Percentiles rank a stretch among this genome's conserved stretches.
These are phyloP conservation scores for Cardiocondyla obscurior DNA, from an alignment of 1,140 invertebrate genomes.

Conservation along the genomic window DNA sequence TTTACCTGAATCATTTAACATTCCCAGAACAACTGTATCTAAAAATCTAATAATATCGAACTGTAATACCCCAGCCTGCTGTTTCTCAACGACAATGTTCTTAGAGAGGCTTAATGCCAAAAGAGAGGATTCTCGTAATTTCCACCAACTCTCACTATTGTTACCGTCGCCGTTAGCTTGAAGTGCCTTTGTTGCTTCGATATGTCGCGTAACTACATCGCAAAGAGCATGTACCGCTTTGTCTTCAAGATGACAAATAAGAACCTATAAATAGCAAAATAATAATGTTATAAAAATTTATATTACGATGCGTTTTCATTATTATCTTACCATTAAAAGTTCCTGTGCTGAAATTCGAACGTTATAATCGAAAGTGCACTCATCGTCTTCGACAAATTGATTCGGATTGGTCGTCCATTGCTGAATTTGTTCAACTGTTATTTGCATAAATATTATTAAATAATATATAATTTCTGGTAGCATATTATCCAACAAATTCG, in stretches of 20 bases:
- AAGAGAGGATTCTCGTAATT: conserved; percentile 90
- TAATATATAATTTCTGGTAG: conserved; percentile 90
- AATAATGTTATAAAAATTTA: not conserved
- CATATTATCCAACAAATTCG: conserved; percentile 87
- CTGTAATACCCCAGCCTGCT: conserved; percentile 84
- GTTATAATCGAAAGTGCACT: conserved; percentile 88
- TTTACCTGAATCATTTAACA: conserved; percentile 82
- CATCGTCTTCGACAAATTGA: conserved; percentile 92
- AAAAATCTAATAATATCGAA: conserved; percentile 89
- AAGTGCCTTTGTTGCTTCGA: conserved; percentile 84
- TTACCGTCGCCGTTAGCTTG: conserved; percentile 81
- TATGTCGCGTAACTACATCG: conserved; percentile 87
- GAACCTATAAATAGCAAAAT: conserved; percentile 80
- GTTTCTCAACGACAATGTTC: conserved; percentile 85
- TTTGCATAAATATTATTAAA: conserved; percentile 90
- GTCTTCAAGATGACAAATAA: conserved; percentile 87
- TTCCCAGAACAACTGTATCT: conserved; percentile 85
- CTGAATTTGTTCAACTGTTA: conserved; percentile 90
- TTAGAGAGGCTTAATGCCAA: conserved; percentile 86
- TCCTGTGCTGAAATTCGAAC: conserved; percentile 91
- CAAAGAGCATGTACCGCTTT: conserved; percentile 86
- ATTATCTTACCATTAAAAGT: conserved; percentile 84
- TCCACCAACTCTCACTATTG: conserved; percentile 88
- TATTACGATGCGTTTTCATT: not conserved
- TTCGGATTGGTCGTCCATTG: conserved; percentile 89